phyloP scores from a whole-genome alignment of 2,113 vertebrate genomes.

The Myxocyprinus asiaticus region DNA sequence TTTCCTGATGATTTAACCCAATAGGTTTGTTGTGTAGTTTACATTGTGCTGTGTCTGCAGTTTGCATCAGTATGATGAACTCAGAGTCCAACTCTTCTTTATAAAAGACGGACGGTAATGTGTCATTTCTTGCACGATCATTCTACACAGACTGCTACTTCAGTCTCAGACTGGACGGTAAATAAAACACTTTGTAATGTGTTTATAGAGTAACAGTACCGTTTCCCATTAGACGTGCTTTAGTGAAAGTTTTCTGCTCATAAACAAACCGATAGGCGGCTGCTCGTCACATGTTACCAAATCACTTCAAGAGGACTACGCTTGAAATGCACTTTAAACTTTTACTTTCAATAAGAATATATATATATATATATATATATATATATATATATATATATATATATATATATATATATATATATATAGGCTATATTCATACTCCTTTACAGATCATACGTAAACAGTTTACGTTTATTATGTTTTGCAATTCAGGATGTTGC shows the following conservation, averaged over 20 bases:
- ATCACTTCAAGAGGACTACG: neutral
- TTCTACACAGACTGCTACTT: neutral
- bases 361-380: too few relatives aligned
- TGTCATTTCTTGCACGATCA: neutral
- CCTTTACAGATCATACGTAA: too few relatives aligned
- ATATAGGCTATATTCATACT: too few relatives aligned
- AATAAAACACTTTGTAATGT: neutral
- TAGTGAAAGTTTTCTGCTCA: neutral
- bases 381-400: too few relatives aligned
- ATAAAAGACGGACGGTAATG: neutral
- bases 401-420: too few relatives aligned
- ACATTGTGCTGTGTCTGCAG: too few relatives aligned
- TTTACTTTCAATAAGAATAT: too few relatives aligned
- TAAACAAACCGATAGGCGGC: conserved; percentile 32
- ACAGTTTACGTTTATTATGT: too few relatives aligned
- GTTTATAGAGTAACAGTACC: neutral
- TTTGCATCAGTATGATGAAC: neutral
- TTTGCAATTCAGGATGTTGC: too few relatives aligned
- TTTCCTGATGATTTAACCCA: too few relatives aligned
- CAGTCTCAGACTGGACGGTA: neutral
- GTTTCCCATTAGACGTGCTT: neutral
- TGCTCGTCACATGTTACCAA: conserved; percentile 38
- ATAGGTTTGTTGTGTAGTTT: too few relatives aligned
- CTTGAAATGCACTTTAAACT: too few relatives aligned
- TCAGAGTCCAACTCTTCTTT: neutral